Evolutionary conservation across 2,888 invertebrate species (phyloP).

Genomic region (Imbricaverruca yamaguchii): DNA sequence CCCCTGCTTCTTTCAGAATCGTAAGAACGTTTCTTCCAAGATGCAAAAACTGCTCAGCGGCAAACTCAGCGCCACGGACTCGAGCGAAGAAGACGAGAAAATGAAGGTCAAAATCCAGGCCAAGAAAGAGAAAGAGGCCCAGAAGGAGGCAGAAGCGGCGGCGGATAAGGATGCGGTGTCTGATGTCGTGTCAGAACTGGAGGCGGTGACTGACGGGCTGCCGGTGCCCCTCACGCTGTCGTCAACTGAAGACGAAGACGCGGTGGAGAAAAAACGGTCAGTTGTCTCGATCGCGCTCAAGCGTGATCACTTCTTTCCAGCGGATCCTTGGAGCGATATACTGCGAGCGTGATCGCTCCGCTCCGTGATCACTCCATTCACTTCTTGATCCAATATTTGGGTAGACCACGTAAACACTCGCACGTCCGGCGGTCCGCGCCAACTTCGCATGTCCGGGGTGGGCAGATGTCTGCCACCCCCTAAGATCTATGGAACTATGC

Average conservation of each 20-base stretch:
- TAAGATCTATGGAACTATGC: too few species aligned
- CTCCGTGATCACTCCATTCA: too few species aligned
- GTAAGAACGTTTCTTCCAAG: too few species aligned
- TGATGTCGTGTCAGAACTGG: constrained; percentile 28
- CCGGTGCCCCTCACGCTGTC: not conserved
- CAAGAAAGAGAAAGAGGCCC: constrained; percentile 25
- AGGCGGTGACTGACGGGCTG: not conserved
- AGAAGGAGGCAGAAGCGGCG: constrained; percentile 20
- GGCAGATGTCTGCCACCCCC: too few species aligned
- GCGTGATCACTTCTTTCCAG: too few species aligned
- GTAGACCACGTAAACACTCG: too few species aligned
- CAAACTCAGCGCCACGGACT: not conserved
- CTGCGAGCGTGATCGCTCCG: too few species aligned
- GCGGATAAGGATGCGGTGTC: constrained; percentile 27
- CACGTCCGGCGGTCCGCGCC: too few species aligned
- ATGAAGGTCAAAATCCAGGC: constrained; percentile 9
- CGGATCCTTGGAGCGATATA: too few species aligned
- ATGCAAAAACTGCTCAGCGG: not conserved
- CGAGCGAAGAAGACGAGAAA: constrained; percentile 18
- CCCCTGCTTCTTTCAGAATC: too few species aligned
- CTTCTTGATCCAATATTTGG: too few species aligned
- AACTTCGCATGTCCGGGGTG: too few species aligned
- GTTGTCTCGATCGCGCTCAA: not conserved
- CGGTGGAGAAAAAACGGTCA: not conserved
- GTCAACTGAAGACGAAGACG: constrained; percentile 26